These are phyloP conservation scores for Podotricha telesiphe DNA, from an alignment of 2,888 invertebrate genomes.

Conservation along the genomic window DNA sequence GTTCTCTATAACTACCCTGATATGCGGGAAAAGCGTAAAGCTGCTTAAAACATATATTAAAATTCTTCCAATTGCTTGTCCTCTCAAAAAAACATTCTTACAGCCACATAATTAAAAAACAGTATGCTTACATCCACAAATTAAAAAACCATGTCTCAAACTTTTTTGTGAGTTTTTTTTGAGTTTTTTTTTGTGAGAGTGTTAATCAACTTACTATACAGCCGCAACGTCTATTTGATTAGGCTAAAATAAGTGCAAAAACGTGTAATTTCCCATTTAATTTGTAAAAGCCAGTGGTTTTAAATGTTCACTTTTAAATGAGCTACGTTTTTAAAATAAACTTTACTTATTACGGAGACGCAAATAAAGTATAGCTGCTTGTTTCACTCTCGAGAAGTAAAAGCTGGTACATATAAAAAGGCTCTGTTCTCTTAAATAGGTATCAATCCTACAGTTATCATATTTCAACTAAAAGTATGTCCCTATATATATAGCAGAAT, in stretches of 20 bases:
- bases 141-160: neutral
- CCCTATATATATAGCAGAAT: too few species aligned
- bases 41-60: too few species aligned
- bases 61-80: too few species aligned
- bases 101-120: neutral
- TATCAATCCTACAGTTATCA: too few species aligned
- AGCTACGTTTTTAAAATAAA: conserved; percentile 1
- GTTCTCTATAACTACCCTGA: too few species aligned
- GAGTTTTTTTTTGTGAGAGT: too few species aligned
- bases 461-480: too few species aligned
- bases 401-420: too few species aligned
- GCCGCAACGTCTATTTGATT: conserved; percentile 19
- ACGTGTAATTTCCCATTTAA: conserved; percentile 27
- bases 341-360: neutral
- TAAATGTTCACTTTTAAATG: conserved; percentile 1
- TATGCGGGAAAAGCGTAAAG: too few species aligned
- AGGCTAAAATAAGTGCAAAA: conserved; percentile 29
- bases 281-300: conserved; percentile 18
- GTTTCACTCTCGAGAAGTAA: too few species aligned
- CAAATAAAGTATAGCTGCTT: too few species aligned
- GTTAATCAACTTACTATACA: neutral
- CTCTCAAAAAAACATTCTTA: neutral
- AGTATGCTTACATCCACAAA: neutral
- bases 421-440: too few species aligned
- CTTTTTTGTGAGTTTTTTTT: neutral